Percentiles rank a stretch among this genome's conserved stretches.
Conservation (phyloP, 2,888 invertebrate genomes). For the Trichacis sp. region DNA sequence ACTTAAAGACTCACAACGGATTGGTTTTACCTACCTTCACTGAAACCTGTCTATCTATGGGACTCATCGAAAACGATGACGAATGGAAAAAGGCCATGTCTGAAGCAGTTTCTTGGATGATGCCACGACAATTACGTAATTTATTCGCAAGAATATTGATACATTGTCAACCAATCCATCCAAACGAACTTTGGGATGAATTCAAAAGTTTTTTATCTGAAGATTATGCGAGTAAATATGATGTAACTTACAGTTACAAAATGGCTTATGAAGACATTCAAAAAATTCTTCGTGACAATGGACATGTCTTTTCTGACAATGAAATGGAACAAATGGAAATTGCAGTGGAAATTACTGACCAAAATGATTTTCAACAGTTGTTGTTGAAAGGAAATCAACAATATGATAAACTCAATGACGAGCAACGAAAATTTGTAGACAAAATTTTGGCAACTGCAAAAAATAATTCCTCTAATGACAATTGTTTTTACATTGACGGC, state of each 20-base stretch:
- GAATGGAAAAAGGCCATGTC: slow-evolving; percentile 9
- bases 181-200: slow-evolving; percentile 21
- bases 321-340: slow-evolving; percentile 21
- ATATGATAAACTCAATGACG: not conserved
- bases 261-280: slow-evolving; percentile 7
- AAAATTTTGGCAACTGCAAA: not conserved
- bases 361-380: not conserved
- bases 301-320: slow-evolving; percentile 9
- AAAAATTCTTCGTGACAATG: slow-evolving; percentile 7
- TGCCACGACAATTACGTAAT: too few species aligned
- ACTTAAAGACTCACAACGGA: slow-evolving; percentile 3
- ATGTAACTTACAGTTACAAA: not conserved
- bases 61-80: slow-evolving; percentile 12
- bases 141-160: too few species aligned
- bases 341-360: too few species aligned
- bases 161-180: too few species aligned
- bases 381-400: not conserved
- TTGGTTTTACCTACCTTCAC: not conserved
- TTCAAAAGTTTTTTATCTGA: slow-evolving; percentile 16
- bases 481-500: too few species aligned
- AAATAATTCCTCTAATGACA: not conserved
- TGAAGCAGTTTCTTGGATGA: slow-evolving; percentile 7
- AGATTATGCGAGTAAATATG: not conserved
- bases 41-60: not conserved
- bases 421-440: slow-evolving; percentile 7